Evolutionary conservation across 2,797 vertebrate genomes (phyloP).

Genomic region (Brachymystax lenok): DNA sequence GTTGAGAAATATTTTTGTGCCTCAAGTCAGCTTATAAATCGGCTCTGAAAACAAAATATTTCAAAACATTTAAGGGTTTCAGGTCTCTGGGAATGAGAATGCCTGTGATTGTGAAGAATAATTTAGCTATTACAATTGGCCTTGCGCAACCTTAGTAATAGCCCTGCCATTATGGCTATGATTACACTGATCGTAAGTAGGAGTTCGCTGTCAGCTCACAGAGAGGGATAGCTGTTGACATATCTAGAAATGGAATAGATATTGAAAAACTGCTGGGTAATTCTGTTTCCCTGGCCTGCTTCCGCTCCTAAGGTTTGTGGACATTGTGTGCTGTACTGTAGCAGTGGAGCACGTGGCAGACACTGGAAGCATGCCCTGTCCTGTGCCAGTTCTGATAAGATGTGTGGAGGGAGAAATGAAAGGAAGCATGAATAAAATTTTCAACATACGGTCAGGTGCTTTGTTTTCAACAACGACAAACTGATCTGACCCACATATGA

Average conservation of each 20-base stretch:
- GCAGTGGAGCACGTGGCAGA: neutral
- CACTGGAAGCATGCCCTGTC: neutral
- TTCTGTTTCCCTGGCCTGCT: neutral
- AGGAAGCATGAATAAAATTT: neutral
- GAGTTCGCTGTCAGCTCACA: neutral
- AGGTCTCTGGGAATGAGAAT: constrained; percentile 26
- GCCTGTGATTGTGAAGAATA: constrained; percentile 3
- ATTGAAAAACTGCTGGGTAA: neutral
- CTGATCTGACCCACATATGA: neutral
- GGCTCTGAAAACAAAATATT: neutral
- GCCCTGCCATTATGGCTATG: constrained; percentile 1
- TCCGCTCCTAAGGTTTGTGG: neutral
- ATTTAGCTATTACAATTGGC: constrained; percentile 39
- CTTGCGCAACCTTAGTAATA: constrained; percentile 7
- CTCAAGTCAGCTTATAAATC: neutral
- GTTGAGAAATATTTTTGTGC: constrained; percentile 34
- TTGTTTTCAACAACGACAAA: neutral
- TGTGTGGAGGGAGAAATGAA: neutral
- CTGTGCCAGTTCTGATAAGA: neutral
- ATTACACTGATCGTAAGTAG: neutral
- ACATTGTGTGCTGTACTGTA: neutral
- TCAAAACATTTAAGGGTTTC: neutral
- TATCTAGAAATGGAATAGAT: neutral
- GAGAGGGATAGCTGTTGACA: neutral
- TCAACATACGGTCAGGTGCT: neutral